Evolutionary conservation across 1,140 invertebrate genomes (phyloP), one percentile per base, ranked within the genome.

Genomic region (Tribolium castaneum): DNA sequence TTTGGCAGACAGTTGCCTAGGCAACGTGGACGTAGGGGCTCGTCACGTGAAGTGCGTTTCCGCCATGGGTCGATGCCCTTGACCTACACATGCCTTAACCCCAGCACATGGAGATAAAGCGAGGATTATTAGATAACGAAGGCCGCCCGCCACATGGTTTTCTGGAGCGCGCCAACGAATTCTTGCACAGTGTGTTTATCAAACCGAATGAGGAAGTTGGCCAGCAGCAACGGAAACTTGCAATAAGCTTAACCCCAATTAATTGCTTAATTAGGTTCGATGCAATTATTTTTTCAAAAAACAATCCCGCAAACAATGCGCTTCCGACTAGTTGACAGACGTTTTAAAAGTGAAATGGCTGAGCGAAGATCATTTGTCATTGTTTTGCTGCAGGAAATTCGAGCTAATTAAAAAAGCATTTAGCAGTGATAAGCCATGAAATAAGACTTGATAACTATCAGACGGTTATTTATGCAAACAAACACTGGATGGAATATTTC

Each of bases 21-120:
- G 49, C 76, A 73, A 78, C 76, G 30, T 66, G 76, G 76, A 73
- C 62, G 59, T 14, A 62, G 76, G 52, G 52, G 66, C 14, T 52
- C 49, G 49, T 77, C 50, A 35, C 56, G 62, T 70, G 59, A 71
- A 49, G 62, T 71, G 45, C 25, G 56, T 56, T 78, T 78, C 76
- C 76, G 76, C 51, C 51, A 59, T 72, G 76, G 76, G 66, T 78
- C 76, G 76, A 78, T 73, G 76, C 70, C 76, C 76, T 78, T 78
- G 76, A 78, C 76, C 76, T 62, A 78, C 66, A 78, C 73, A 75
- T 75, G 50, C 30, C 52, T 56, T 49, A 72, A 72, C 51, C 72
- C 73, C 52, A 59, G 39, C 51, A 56, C 52, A 75, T 59, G 52
- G 19, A 72, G 45, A 72, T 72, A 75, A 52, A 56, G 35, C 6